Evolutionary conservation across 2,888 invertebrate genomes (phyloP).

Genomic region (Sinohyriopsis cumingii): DNA sequence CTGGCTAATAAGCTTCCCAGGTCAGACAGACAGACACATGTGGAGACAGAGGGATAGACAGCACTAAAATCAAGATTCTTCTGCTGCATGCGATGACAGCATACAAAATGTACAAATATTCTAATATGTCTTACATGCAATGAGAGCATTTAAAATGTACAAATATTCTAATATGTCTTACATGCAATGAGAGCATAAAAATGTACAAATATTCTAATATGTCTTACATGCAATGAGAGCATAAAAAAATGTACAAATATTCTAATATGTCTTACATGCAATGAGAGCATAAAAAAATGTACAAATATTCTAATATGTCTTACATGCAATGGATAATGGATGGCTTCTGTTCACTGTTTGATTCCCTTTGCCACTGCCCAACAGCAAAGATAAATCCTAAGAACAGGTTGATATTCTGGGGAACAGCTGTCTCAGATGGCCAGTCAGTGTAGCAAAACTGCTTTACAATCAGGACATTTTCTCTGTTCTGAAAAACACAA

Average conservation of each 20-base stretch:
- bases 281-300: neutral
- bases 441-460: conserved; percentile 34
- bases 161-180: conserved; percentile 10
- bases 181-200: conserved; percentile 26
- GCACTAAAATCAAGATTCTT: too few species aligned
- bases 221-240: conserved; percentile 35
- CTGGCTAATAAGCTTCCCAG: too few species aligned
- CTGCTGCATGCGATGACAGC: too few species aligned
- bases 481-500: conserved; percentile 17
- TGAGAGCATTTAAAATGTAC: conserved; percentile 6
- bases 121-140: conserved; percentile 29
- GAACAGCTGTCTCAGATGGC: conserved; percentile 22
- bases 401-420: conserved; percentile 16
- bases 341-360: conserved; percentile 22
- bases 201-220: neutral
- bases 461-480: conserved; percentile 21
- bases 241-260: neutral
- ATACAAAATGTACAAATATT: neutral
- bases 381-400: conserved; percentile 26
- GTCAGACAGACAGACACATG: too few species aligned
- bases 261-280: conserved; percentile 18
- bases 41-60: too few species aligned
- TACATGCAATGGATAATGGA: conserved; percentile 40
- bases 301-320: conserved; percentile 4
- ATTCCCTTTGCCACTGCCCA: conserved; percentile 15